Conservation (phyloP, 37 sponge, comb jelly and placozoan genomes). For the Crambe crambe region DNA sequence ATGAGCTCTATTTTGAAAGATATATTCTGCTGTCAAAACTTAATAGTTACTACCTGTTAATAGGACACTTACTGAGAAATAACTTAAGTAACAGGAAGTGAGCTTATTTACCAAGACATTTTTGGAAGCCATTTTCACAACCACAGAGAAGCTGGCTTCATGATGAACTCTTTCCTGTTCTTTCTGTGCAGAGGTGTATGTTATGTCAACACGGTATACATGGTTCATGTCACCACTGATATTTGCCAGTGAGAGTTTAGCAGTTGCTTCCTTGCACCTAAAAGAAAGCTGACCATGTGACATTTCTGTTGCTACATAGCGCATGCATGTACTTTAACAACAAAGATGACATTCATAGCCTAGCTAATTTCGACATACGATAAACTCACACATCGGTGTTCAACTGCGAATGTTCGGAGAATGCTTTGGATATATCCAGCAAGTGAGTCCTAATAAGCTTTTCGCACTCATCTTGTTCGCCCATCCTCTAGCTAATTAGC, state of each 20-base stretch:
- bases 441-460: not conserved
- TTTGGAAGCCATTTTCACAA: not conserved
- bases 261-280: too few species aligned
- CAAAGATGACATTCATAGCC: not conserved
- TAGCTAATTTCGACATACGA: not conserved
- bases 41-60: too few species aligned
- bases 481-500: too few species aligned
- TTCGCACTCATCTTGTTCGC: too few species aligned
- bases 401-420: too few species aligned
- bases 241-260: not conserved
- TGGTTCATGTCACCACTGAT: slow-evolving; percentile 8
- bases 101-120: not conserved
- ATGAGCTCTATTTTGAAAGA: too few species aligned
- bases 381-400: too few species aligned
- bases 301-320: too few species aligned
- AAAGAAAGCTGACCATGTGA: too few species aligned
- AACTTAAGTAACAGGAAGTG: too few species aligned
- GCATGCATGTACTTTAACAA: not conserved
- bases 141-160: not conserved
- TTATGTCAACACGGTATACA: not conserved
- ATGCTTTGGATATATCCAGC: not conserved
- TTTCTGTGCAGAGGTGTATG: not conserved
- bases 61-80: too few species aligned
- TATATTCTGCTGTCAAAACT: too few species aligned
- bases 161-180: not conserved